Percentiles rank a stretch among this genome's conserved stretches.
Conservation (phyloP, 2,888 invertebrate species). For the Calameuta idolon region DNA sequence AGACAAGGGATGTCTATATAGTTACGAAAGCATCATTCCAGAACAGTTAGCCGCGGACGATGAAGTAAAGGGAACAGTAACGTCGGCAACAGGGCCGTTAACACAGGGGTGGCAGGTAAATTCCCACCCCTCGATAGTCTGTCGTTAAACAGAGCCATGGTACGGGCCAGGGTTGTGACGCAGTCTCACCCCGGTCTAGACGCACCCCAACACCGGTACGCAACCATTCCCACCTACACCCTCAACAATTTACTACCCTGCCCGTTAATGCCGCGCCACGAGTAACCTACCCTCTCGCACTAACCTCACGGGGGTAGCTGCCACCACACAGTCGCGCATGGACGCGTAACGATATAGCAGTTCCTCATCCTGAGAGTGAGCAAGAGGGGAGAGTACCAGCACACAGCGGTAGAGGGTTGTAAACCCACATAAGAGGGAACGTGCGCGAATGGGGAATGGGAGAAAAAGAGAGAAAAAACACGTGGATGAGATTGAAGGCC, state of each 20-base stretch:
- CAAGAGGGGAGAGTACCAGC: not conserved
- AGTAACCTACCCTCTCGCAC: constrained; percentile 37
- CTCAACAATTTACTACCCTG: constrained; percentile 60
- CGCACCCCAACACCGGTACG: constrained; percentile 48
- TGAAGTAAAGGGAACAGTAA: constrained; percentile 4
- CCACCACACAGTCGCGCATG: constrained; percentile 17
- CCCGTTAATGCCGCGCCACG: constrained; percentile 61
- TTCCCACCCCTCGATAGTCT: constrained; percentile 11
- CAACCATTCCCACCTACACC: constrained; percentile 59
- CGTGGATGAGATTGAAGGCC: not conserved
- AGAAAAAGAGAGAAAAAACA: not conserved
- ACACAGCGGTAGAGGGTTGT: not conserved
- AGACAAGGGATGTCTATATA: not conserved
- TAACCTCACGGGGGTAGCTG: constrained; percentile 8
- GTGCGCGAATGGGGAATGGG: not conserved
- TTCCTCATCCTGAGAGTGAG: not conserved
- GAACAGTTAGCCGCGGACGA: constrained; percentile 5
- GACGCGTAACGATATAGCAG: not conserved
- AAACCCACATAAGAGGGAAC: not conserved
- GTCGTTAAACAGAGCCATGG: constrained; percentile 34
- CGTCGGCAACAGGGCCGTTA: constrained; percentile 10
- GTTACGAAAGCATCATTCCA: not conserved
- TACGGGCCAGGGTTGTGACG: constrained; percentile 58
- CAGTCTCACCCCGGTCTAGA: constrained; percentile 64
- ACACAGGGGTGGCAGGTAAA: constrained; percentile 15